Percentiles rank a stretch among this genome's conserved stretches.
Evolutionary conservation across 2,113 vertebrate genomes (phyloP).

Genomic region (Charina bottae): DNA sequence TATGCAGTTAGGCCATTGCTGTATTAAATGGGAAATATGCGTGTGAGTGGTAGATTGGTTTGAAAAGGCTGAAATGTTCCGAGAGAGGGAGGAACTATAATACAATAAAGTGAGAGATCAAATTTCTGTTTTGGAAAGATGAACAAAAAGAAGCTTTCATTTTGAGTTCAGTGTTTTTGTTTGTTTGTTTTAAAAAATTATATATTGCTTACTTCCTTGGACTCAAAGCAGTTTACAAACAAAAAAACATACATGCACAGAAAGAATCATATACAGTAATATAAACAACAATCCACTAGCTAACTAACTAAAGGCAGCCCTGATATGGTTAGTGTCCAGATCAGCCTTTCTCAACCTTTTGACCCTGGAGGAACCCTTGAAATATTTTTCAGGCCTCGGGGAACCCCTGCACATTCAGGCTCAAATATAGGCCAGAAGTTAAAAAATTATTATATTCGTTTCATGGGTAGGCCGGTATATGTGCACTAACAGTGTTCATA

Average conservation of each 20-base stretch:
- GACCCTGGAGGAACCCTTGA: too few species aligned
- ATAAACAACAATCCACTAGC: too few species aligned
- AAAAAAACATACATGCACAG: neutral
- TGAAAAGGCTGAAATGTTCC: neutral
- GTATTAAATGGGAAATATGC: neutral
- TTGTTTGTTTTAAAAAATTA: neutral
- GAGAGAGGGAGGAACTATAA: neutral
- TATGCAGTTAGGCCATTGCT: slow-evolving; percentile 19
- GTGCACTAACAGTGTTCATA: too few species aligned
- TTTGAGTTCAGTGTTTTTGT: neutral
- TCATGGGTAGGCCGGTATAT: too few species aligned
- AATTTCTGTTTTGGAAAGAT: neutral
- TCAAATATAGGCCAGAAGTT: too few species aligned
- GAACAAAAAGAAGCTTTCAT: neutral
- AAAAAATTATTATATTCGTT: too few species aligned
- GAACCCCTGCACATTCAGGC: too few species aligned
- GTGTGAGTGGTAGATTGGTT: neutral
- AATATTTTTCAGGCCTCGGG: too few species aligned
- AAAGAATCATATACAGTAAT: too few species aligned
- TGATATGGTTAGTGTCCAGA: neutral
- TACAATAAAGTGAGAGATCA: neutral
- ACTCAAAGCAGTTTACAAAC: neutral
- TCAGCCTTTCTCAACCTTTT: too few species aligned
- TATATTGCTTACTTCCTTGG: neutral
- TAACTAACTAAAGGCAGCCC: neutral